These are phyloP conservation scores for Pharmacophagus antenor DNA, from an alignment of 2,888 invertebrate genomes.

Conservation along the genomic window DNA sequence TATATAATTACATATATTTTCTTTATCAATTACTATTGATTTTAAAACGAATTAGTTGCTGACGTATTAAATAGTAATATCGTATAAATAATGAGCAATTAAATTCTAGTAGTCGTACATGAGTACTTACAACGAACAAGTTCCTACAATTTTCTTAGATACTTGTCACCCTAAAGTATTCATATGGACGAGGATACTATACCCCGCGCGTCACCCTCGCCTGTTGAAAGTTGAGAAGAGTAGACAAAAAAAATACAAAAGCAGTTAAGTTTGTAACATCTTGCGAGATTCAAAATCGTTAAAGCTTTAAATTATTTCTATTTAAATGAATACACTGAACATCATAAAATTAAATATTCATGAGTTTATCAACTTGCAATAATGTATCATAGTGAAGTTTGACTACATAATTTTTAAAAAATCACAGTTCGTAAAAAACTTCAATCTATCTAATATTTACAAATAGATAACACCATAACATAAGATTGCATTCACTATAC, in stretches of 20 bases:
- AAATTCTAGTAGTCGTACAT: not conserved
- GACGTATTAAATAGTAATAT: too few relatives aligned
- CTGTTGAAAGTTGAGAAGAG: constrained; percentile 28
- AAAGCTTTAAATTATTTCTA: not conserved
- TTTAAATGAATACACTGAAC: not conserved
- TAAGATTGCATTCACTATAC: too few relatives aligned
- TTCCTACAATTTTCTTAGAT: constrained; percentile 3
- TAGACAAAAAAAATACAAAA: constrained; percentile 20
- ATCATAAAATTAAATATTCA: not conserved
- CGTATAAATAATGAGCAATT: too few relatives aligned
- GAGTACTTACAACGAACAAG: not conserved
- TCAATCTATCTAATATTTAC: too few relatives aligned
- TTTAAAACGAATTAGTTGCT: not conserved
- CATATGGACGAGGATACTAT: constrained; percentile 17
- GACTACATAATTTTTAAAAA: too few relatives aligned
- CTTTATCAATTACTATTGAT: not conserved
- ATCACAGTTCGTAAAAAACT: too few relatives aligned
- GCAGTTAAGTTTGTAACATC: constrained; percentile 23
- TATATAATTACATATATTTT: not conserved
- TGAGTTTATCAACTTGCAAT: too few relatives aligned
- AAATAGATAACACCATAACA: too few relatives aligned
- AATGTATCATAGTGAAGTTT: too few relatives aligned
- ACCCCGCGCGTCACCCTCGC: constrained; percentile 17
- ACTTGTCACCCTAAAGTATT: constrained; percentile 17
- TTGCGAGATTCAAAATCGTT: constrained; percentile 16